A percentile compares a stretch with the other conserved stretches of the same genome.
These are phyloP conservation scores for Dilophus febrilis DNA, from an alignment of 2,888 invertebrate species.

Conservation along the genomic window DNA sequence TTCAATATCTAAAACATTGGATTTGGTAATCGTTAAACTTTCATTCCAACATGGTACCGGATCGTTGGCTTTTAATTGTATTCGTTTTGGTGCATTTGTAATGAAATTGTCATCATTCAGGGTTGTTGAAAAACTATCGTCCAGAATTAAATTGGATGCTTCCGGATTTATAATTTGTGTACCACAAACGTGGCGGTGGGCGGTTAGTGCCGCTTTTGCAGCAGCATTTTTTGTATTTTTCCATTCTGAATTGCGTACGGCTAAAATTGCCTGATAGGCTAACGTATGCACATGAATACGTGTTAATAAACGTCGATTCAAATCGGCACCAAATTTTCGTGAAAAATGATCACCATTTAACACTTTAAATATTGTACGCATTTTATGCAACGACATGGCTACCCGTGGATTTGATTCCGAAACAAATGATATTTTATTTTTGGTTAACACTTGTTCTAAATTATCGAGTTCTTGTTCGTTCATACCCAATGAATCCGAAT, in stretches of 20 bases:
- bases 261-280: constrained; percentile 72
- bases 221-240: constrained; percentile 61
- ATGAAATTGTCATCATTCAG: constrained; percentile 21
- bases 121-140: constrained; percentile 68
- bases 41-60: constrained; percentile 77
- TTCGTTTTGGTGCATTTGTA: constrained; percentile 32
- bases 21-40: constrained; percentile 21
- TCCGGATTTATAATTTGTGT: constrained; percentile 35
- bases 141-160: constrained; percentile 43
- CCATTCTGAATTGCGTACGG: constrained; percentile 51
- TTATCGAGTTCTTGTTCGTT: constrained; percentile 77
- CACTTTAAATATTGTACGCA: constrained; percentile 45
- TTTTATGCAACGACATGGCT: constrained; percentile 63
- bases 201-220: constrained; percentile 67
- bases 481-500: constrained; percentile 70
- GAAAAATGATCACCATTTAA: constrained; percentile 17
- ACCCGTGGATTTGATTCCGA: constrained; percentile 65
- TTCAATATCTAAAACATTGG: constrained; percentile 30
- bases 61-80: constrained; percentile 46
- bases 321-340: constrained; percentile 5
- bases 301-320: constrained; percentile 38
- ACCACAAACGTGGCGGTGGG: constrained; percentile 67
- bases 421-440: constrained; percentile 53
- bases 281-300: constrained; percentile 72
- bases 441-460: constrained; percentile 47